phyloP scores from a whole-genome alignment of 2,888 invertebrate genomes.

The Cosmorhoe ocellata region DNA sequence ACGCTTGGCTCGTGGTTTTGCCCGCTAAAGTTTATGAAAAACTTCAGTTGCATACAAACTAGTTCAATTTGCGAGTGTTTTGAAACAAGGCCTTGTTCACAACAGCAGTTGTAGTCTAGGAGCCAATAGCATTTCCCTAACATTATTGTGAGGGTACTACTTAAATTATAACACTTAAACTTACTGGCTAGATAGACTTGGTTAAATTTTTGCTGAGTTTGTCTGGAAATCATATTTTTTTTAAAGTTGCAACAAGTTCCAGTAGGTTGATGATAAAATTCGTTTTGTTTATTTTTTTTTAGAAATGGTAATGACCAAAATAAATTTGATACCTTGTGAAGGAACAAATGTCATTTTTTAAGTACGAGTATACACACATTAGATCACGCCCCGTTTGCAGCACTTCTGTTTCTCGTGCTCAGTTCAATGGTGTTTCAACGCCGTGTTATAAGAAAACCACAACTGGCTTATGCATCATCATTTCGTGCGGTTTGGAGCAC shows the following conservation, averaged over 20 bases:
- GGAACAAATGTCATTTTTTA: too few relatives aligned
- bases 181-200: neutral
- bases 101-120: slow-evolving; percentile 32
- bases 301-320: too few relatives aligned
- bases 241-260: too few relatives aligned
- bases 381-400: too few relatives aligned
- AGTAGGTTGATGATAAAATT: too few relatives aligned
- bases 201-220: too few relatives aligned
- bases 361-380: too few relatives aligned
- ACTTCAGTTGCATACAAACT: slow-evolving; percentile 66
- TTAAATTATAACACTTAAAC: too few relatives aligned
- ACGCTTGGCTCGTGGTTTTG: slow-evolving; percentile 54
- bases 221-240: too few relatives aligned
- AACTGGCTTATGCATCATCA: slow-evolving; percentile 15
- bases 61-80: slow-evolving; percentile 59
- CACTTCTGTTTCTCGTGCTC: neutral
- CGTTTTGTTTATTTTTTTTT: too few relatives aligned
- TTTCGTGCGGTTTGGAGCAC: slow-evolving; percentile 43
- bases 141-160: neutral
- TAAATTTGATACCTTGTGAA: too few relatives aligned
- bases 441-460: neutral
- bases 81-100: slow-evolving; percentile 42
- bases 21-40: slow-evolving; percentile 63
- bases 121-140: slow-evolving; percentile 9
- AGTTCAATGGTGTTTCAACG: neutral